Evolutionary conservation across 2,797 vertebrate genomes (phyloP).

Genomic region (Macropodus opercularis): DNA sequence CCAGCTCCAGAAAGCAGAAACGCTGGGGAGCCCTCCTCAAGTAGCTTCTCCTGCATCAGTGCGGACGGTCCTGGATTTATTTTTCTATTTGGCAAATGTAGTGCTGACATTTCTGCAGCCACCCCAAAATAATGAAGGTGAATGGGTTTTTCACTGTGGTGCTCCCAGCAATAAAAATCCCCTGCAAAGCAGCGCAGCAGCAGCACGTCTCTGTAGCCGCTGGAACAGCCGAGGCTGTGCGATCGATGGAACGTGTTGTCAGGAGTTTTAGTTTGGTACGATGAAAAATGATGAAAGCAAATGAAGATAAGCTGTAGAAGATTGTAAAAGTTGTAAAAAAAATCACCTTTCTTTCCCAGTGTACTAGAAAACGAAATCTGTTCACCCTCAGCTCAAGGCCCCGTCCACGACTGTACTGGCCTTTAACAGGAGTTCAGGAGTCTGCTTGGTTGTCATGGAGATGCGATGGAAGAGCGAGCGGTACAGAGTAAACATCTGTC

Average conservation of each 20-base stretch:
- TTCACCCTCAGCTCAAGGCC: background rate
- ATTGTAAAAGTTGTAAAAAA: no score
- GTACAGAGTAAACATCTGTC: conserved; percentile 1
- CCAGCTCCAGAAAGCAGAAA: no score
- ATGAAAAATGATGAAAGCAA: background rate
- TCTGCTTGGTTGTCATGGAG: background rate
- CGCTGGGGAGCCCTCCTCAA: no score
- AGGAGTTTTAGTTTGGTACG: background rate
- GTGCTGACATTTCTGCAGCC: background rate
- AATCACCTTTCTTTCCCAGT: no score
- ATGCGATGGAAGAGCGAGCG: background rate
- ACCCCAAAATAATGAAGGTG: background rate
- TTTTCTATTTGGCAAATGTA: no score
- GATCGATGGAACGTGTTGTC: conserved; percentile 1
- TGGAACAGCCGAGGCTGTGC: background rate
- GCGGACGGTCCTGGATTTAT: no score
- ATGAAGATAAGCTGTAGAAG: background rate
- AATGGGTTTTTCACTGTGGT: background rate
- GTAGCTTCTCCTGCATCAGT: no score
- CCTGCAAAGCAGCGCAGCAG: background rate
- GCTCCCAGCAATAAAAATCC: background rate
- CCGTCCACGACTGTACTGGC: background rate
- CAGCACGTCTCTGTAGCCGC: background rate
- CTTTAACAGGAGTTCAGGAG: background rate
- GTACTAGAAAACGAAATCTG: no score